Evolutionary conservation across 2,888 invertebrate species (phyloP).

Genomic region (Dendrolimus houi): DNA sequence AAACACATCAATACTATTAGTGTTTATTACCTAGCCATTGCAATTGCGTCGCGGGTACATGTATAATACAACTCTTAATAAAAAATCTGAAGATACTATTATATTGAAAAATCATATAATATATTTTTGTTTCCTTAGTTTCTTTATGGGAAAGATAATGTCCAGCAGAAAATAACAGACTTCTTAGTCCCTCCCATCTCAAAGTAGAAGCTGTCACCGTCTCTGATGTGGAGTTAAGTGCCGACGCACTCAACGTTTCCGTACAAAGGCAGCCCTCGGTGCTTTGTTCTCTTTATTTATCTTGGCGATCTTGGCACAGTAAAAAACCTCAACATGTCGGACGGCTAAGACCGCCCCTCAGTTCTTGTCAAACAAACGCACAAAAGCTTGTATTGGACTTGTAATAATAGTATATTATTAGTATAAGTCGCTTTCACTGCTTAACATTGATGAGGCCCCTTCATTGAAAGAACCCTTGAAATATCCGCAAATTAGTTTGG

Average conservation of each 20-base stretch:
- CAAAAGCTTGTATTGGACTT: constrained; percentile 28
- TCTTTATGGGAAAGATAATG: too few relatives aligned
- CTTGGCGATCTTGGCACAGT: constrained; percentile 44
- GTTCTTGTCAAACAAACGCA: constrained; percentile 26
- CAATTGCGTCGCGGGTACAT: too few relatives aligned
- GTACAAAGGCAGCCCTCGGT: constrained; percentile 67
- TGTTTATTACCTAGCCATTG: too few relatives aligned
- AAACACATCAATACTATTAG: background rate
- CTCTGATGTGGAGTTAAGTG: constrained; percentile 63
- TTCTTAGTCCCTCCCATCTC: too few relatives aligned
- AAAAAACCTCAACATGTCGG: constrained; percentile 47
- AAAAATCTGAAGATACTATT: too few relatives aligned
- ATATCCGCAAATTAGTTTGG: too few relatives aligned
- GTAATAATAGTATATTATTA: background rate
- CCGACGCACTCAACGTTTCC: constrained; percentile 51
- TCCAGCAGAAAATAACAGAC: too few relatives aligned
- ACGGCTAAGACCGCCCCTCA: constrained; percentile 22
- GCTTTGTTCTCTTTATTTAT: constrained; percentile 72
- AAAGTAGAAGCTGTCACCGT: constrained; percentile 24
- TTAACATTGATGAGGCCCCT: background rate
- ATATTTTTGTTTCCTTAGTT: too few relatives aligned
- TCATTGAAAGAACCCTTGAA: too few relatives aligned
- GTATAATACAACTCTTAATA: too few relatives aligned
- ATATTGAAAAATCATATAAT: too few relatives aligned
- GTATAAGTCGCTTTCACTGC: background rate